phyloP scores from a whole-genome alignment of 37 sponge, comb jelly and placozoan species.

The Lycopodina hypogea region DNA sequence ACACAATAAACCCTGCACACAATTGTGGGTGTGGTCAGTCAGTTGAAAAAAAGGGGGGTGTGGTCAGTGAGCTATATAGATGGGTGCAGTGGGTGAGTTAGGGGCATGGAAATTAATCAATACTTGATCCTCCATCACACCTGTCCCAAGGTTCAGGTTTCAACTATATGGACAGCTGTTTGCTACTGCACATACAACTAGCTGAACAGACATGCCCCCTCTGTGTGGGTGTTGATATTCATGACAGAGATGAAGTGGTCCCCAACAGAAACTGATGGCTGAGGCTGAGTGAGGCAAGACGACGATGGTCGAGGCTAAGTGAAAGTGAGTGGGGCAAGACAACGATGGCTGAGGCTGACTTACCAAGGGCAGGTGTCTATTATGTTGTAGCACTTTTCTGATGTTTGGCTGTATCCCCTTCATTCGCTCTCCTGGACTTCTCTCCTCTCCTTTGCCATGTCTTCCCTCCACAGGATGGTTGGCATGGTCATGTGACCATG shows the following conservation, averaged over 20 bases:
- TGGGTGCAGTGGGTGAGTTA: too few relatives aligned
- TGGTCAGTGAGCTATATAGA: not conserved
- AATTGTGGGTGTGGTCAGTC: not conserved
- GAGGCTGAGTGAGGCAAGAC: not conserved
- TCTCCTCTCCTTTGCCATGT: not conserved
- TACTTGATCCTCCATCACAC: too few relatives aligned
- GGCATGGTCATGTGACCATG: not conserved
- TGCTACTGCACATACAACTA: too few relatives aligned
- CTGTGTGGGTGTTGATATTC: too few relatives aligned
- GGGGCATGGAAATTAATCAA: too few relatives aligned
- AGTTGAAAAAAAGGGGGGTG: not conserved
- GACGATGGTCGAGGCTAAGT: not conserved
- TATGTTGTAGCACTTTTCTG: constrained; percentile 32
- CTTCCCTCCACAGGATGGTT: not conserved
- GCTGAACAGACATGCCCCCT: too few relatives aligned
- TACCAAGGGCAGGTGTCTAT: constrained; percentile 47
- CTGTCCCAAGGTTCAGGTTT: too few relatives aligned
- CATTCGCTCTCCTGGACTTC: not conserved
- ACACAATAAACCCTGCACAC: not conserved
- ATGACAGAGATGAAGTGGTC: too few relatives aligned
- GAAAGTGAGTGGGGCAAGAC: not conserved
- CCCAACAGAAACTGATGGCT: not conserved
- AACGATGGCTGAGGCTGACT: not conserved
- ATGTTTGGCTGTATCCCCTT: constrained; percentile 33
- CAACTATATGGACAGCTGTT: too few relatives aligned